These are phyloP conservation scores for Syngnathus floridae DNA, from an alignment of 2,113 vertebrate species.

Conservation along the genomic window DNA sequence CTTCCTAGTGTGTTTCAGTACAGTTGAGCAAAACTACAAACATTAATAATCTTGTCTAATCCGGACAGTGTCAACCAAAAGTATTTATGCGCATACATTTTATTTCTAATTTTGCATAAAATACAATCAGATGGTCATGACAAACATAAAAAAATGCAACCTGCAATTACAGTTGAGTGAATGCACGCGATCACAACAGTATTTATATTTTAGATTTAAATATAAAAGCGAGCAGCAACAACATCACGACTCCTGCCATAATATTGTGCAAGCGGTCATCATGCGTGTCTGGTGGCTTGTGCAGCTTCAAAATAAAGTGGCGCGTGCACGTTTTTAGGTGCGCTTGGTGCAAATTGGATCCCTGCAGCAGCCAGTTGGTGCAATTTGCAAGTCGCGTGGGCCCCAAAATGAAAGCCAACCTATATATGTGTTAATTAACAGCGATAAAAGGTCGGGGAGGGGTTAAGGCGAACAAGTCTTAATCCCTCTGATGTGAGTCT, in stretches of 20 bases:
- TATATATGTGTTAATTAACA: slow-evolving; percentile 17
- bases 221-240: neutral
- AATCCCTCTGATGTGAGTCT: slow-evolving; percentile 36
- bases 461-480: slow-evolving; percentile 26
- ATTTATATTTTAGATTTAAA: neutral
- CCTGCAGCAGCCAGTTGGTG: slow-evolving; percentile 35
- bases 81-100: too few relatives aligned
- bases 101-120: too few relatives aligned
- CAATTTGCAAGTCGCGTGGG: slow-evolving; percentile 44
- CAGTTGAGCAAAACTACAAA: too few relatives aligned
- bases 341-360: slow-evolving; percentile 9
- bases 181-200: neutral
- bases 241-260: neutral
- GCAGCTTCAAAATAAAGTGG: slow-evolving; percentile 17
- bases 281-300: neutral
- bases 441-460: neutral
- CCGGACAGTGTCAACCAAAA: too few relatives aligned
- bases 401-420: neutral
- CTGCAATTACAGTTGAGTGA: neutral
- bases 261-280: neutral
- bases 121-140: too few relatives aligned
- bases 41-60: too few relatives aligned
- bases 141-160: neutral
- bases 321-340: slow-evolving; percentile 6
- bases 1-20: too few relatives aligned